Base-by-base conservation (phyloP, 2,113 vertebrate species). In the Pachypanchax playfairii region DNA sequence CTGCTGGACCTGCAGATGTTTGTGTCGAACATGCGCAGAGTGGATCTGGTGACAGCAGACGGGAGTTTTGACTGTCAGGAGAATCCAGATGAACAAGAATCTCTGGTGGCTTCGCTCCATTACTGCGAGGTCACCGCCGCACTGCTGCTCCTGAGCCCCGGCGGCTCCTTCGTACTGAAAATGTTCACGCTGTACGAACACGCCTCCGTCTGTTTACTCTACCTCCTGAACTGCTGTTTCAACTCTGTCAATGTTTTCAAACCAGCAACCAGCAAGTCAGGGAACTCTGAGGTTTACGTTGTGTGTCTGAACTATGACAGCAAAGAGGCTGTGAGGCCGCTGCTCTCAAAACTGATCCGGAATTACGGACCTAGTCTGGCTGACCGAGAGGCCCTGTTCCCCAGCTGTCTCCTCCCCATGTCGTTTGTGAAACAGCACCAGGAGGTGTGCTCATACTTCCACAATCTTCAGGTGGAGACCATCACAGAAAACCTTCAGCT, bases 61-160 rank as follows among this genome's bases (percentile, higher is more conserved):
- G 97, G 97, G 15, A 99, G 97, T 70, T 97, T 99, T 62, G 96
- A 99, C 85, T 99, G 97, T 81, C 97, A 98, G 80, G 96, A 94
- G 47, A 95, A 97, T 38, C 97, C 96, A 0, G 96, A 96, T 0
- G 96, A 99, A 75, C 97, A 99, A 89, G 97, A 99, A 84, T 87
- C 93, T 0, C 88, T 96, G 0, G 97, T 99, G 46, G 94, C 95
- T 0, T 92, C 96, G 0, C 83, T 99, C 51, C 96, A 94, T 67
- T 96, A 94, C 77, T 98, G 97, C 31, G 96, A 99, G 84, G 82
- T 88, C 3, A 90, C 94, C 35, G 93, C 94, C 12, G 95, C 95
- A 7, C 83, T 99, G 70, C 90, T 88, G 61, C 93, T 93, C 9
- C 93, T 99, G 15, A 84, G 91, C 18, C 51, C 73, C 0, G 93